Base-by-base conservation (phyloP, 2,797 vertebrate species). In the Crocidura indochinensis region DNA sequence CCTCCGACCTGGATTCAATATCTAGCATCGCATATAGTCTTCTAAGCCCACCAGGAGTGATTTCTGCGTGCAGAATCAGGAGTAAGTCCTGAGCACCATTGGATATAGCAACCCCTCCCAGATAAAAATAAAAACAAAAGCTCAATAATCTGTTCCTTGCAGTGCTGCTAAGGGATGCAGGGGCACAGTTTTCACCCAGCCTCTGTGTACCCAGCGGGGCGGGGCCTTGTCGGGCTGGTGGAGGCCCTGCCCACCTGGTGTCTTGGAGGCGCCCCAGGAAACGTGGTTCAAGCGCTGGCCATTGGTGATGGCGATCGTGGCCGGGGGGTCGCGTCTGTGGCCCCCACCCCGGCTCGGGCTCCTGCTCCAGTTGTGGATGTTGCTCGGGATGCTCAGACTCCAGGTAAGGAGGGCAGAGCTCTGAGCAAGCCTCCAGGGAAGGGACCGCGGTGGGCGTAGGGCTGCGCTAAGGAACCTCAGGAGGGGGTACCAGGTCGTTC, bases 331-430 rank as follows among this genome's bases (percentile, higher is more conserved):
- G 4, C 8, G 27, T 64, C 26, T 0, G 12, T 11, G 0, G 27
- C 49, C 65, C n/a, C 65, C 31, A 67, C 53, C 74, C 38, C 84
- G 6, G 20, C 78, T 56, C 2, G 49, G 79, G 27, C 64, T 88
- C 22, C 65, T 81, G 73, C 62, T 78, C 27, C 92, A 2, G 53
- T 38, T 92, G 11, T 31, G 19, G 0, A 84, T 29, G 3, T 75
- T 94, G 26, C 56, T 95, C 2, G 73, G n/a, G 47, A 84, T 26
- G 0, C 84, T 51, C 7, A 22, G 38, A 49, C 31, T 27, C 0
- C 92, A 95, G 97, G 96, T 96, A 95, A 91, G 94, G 75, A 14
- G 6, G 67, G 76, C 4, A 3, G 22, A 9, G 49, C 14, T 38
- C 29, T 19, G 31, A 29, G 27, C n/a, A 11, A n/a, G 65, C 67